Evolutionary conservation across 2,113 vertebrate genomes (phyloP), one percentile per base, ranked within the genome.

Genomic region (Rhinoderma darwinii): DNA sequence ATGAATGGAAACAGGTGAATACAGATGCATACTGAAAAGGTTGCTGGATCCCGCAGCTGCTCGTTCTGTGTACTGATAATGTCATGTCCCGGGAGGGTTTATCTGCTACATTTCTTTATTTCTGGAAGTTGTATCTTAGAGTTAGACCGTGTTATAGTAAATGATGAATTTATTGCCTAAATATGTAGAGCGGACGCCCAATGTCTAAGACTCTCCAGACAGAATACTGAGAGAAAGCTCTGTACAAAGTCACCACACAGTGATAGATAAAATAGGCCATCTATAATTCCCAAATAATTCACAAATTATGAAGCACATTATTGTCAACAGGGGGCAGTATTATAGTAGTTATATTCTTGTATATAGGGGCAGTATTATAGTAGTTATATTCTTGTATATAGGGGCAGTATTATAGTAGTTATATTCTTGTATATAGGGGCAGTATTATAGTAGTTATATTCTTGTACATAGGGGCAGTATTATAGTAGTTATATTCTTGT

Each of bases 1-100:
- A 74, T 39, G 50, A 76, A 84, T 84, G 39, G 84, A 27, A 77
- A 76, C 41, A 47, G 83, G 35, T 75, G 41, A 32, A 70, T 70
- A 70, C 66, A 76, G 54, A 56, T 75, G 83, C 27, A 77, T 77
- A 77, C 27, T 85, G 73, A 77, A 85, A 85, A 85, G 84, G 73
- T 78, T 50, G 54, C 56, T 50, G 73, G 72, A 76, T 63, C 7
- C 73, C 15, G 73, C 37, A 35, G 41, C 56, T 73, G 47, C 72
- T 76, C n/a, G 30, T 63, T 76, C n/a, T 77, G 41, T 66, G 41
- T 72, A 35, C 72, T 84, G 83, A 63, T 85, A 78, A 85, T 85
- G 84, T 85, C 84, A 76, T 20, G 54, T 44, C 72, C 73, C 73
- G 15, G 54, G 72, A 76, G 83, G 72, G 22, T 74, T 73, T 59